Evolutionary conservation across 2,888 invertebrate genomes (phyloP), one percentile per base, ranked within the genome.

Genomic region (Drosophila peninsularis): DNA sequence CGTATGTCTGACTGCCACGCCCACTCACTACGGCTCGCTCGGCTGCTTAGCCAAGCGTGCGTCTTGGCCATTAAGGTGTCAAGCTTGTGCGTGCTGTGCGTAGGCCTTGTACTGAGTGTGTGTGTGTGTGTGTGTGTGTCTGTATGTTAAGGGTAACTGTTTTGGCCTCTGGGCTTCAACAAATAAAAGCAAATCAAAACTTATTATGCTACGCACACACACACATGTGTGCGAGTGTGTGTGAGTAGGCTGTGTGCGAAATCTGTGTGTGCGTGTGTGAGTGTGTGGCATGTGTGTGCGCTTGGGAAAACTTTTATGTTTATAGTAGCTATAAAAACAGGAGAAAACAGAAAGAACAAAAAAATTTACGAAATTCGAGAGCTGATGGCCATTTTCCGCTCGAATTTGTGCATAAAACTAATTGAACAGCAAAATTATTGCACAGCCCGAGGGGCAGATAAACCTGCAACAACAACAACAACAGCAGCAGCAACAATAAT

Each of bases 111-210:
- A n/a, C 13, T 49, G 5, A 55, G 45, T 21, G 55, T 30, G 10
- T 53, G 21, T 67, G 57, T 65, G 24, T 39, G 41, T 58, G 37
- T 56, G 50, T 41, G 17, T 55, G 52, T 27, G n/a, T 54, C 5
- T 19, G 11, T 55, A 14, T 74, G 55, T 68, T 50, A 42, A 50
- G 53, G 72, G 58, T 49, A 75, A 79, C 76, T 71, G 67, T 63
- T 71, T 79, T 76, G 75, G 77, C 76, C 76, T 79, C 49, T 64
- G 64, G 75, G 67, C 57, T 65, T 65, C 60, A 71, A 54, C 86
- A 71, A 83, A 88, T 86, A 88, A 84, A 88, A 88, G 47, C 88
- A 84, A 84, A 84, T 84, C 83, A 88, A 83, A 83, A 83, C 83
- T 86, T 83, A 83, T 86, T 88, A 83, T 83, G 87, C 83, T 70